Conservation (phyloP, 1,140 invertebrate species). For the Amphibalanus amphitrite region DNA sequence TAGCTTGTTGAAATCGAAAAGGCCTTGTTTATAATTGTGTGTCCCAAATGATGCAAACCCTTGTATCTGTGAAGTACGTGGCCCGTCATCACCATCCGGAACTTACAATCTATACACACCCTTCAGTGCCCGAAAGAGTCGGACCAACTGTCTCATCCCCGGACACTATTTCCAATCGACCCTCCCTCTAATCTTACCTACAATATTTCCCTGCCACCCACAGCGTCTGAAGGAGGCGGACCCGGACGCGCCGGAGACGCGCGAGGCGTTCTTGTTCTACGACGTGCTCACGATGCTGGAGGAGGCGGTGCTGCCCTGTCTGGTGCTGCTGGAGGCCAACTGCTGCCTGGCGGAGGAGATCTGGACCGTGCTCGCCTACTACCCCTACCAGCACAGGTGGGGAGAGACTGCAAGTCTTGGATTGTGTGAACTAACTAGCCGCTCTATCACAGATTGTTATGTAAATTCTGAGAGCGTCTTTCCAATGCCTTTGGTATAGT, state of each 20-base stretch:
- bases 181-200: slow-evolving; percentile 84
- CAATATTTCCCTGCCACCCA: slow-evolving; percentile 30
- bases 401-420: too few species aligned
- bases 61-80: too few species aligned
- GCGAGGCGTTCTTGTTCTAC: slow-evolving; percentile 38
- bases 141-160: too few species aligned
- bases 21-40: too few species aligned
- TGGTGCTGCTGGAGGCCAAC: slow-evolving; percentile 83
- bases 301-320: slow-evolving; percentile 64
- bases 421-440: too few species aligned
- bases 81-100: too few species aligned
- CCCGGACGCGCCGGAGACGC: slow-evolving; percentile 16
- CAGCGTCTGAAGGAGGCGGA: slow-evolving; percentile 15
- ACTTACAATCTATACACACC: slow-evolving; percentile 9
- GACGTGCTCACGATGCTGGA: slow-evolving; percentile 78
- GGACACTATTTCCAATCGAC: slow-evolving; percentile 65
- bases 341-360: slow-evolving; percentile 91
- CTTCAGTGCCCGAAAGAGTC: slow-evolving; percentile 16
- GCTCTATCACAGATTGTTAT: too few species aligned
- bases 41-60: too few species aligned
- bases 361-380: slow-evolving; percentile 77
- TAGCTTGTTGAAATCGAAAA: too few species aligned
- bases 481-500: too few species aligned
- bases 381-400: slow-evolving; percentile 78
- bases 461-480: too few species aligned